These are phyloP conservation scores for Brenthis ino DNA, from an alignment of 2,888 invertebrate species.

Conservation along the genomic window DNA sequence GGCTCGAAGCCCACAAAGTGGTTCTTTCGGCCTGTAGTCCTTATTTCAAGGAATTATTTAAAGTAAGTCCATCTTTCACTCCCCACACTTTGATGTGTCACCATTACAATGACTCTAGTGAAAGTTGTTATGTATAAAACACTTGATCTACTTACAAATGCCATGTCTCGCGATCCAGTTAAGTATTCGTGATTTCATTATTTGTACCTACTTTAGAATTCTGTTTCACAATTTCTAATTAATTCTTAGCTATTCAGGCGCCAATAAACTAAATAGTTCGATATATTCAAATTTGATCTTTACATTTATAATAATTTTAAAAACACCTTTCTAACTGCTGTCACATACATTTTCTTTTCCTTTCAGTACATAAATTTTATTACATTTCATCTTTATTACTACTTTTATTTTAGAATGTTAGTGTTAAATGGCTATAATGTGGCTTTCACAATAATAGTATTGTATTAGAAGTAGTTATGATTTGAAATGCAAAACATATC, in stretches of 20 bases:
- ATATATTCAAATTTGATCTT: slow-evolving; percentile 26
- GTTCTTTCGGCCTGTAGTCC: slow-evolving; percentile 93
- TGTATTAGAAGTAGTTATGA: neutral
- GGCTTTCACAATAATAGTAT: slow-evolving; percentile 5
- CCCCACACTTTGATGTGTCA: slow-evolving; percentile 82
- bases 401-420: slow-evolving; percentile 11
- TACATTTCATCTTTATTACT: slow-evolving; percentile 15
- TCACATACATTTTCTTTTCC: slow-evolving; percentile 18
- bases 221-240: slow-evolving; percentile 81
- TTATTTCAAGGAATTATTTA: slow-evolving; percentile 93
- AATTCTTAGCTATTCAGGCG: slow-evolving; percentile 70
- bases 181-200: slow-evolving; percentile 82
- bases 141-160: slow-evolving; percentile 83
- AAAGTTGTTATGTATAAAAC: slow-evolving; percentile 83
- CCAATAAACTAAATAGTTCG: slow-evolving; percentile 41
- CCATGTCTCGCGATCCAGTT: slow-evolving; percentile 82
- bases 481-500: slow-evolving; percentile 1
- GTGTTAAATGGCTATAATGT: slow-evolving; percentile 2
- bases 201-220: slow-evolving; percentile 80
- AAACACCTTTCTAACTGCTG: slow-evolving; percentile 27
- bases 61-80: slow-evolving; percentile 86
- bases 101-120: slow-evolving; percentile 83
- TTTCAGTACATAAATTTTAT: slow-evolving; percentile 14
- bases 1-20: slow-evolving; percentile 92
- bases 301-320: neutral